Evolutionary conservation across 2,797 vertebrate species (phyloP).

Genomic region (Malurus leucopterus): DNA sequence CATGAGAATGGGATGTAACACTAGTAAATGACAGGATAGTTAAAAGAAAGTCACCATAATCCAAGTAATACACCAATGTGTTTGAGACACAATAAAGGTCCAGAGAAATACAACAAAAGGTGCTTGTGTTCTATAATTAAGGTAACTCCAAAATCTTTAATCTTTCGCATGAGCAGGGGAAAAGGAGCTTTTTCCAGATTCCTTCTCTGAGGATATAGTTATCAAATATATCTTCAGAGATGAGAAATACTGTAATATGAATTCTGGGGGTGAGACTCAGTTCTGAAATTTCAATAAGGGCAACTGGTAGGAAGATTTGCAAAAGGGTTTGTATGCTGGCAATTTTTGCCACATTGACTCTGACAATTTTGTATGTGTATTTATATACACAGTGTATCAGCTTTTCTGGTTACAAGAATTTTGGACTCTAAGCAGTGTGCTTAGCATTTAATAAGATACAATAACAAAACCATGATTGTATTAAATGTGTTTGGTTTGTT

Average conservation of each 20-base stretch:
- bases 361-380: background rate
- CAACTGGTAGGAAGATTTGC: background rate
- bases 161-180: background rate
- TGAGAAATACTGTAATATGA: background rate
- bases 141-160: background rate
- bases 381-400: rapidly evolving
- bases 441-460: background rate
- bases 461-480: background rate
- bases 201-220: background rate
- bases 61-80: background rate
- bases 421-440: background rate
- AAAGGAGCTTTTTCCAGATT: background rate
- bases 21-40: background rate
- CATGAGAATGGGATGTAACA: background rate
- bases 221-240: background rate
- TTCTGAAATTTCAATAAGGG: background rate
- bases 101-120: background rate
- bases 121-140: background rate
- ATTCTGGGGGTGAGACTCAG: background rate
- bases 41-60: background rate
- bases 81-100: background rate
- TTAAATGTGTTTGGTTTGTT: background rate
- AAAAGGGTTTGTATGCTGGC: background rate
- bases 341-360: background rate
- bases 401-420: background rate